A percentile compares a stretch with the other conserved stretches of the same genome.
Conservation (phyloP, 2,888 invertebrate species). For the Orthosia gracilis region DNA sequence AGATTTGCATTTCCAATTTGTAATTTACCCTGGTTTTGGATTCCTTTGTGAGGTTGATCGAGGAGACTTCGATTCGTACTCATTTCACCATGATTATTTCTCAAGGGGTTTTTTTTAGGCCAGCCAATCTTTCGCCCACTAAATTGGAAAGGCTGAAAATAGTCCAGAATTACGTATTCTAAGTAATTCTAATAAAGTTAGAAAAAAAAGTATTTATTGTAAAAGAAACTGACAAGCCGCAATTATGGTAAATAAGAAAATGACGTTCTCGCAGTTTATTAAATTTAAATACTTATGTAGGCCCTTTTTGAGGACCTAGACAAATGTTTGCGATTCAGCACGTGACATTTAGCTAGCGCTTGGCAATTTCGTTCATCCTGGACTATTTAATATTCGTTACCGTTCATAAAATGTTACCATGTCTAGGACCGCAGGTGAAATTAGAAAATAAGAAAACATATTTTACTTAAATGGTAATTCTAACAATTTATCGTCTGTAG, state of each 20-base stretch:
- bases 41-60: conserved; percentile 16
- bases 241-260: not conserved
- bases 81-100: conserved; percentile 25
- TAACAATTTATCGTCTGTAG: too few species aligned
- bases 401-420: too few species aligned
- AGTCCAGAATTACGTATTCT: not conserved
- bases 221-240: too few species aligned
- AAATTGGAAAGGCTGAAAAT: conserved; percentile 23
- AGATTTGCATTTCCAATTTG: conserved; percentile 55
- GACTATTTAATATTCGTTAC: too few species aligned
- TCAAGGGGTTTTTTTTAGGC: conserved; percentile 22
- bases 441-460: too few species aligned
- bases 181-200: not conserved
- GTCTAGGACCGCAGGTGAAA: too few species aligned
- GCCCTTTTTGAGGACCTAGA: not conserved
- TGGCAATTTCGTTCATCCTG: too few species aligned
- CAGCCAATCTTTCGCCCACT: conserved; percentile 19
- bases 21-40: conserved; percentile 28
- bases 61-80: not conserved
- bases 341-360: too few species aligned
- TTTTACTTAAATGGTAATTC: too few species aligned
- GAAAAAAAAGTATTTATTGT: too few species aligned
- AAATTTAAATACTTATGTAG: not conserved
- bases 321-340: too few species aligned
- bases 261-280: not conserved